Percentiles rank a stretch among this genome's conserved stretches.
phyloP scores from a whole-genome alignment of 2,888 invertebrate genomes.

The Amphipoea lucens region DNA sequence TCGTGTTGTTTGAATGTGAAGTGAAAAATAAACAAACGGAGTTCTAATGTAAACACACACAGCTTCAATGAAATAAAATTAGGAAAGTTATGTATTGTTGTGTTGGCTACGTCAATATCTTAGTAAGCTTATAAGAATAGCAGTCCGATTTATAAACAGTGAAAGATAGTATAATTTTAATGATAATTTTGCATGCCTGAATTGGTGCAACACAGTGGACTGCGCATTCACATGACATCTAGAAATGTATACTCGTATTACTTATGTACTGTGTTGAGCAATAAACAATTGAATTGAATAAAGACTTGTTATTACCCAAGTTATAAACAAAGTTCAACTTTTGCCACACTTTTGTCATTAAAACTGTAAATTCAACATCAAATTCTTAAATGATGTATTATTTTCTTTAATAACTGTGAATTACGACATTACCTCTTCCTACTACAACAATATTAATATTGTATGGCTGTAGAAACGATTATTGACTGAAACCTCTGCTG shows the following conservation, averaged over 20 bases:
- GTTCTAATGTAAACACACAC: constrained; percentile 33
- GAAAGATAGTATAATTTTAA: too few relatives aligned
- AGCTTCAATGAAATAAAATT: constrained; percentile 47
- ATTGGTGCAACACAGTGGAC: too few relatives aligned
- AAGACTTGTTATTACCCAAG: constrained; percentile 5
- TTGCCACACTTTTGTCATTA: background rate
- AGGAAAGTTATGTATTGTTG: constrained; percentile 31
- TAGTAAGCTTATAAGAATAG: constrained; percentile 21
- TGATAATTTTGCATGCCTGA: too few relatives aligned
- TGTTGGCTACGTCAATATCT: constrained; percentile 19
- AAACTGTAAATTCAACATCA: background rate
- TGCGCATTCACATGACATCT: too few relatives aligned
- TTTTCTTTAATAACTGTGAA: too few relatives aligned
- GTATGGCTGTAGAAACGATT: background rate
- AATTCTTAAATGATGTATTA: background rate
- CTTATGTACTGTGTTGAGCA: too few relatives aligned
- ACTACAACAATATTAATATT: background rate
- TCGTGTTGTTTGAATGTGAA: constrained; percentile 14
- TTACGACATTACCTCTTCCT: too few relatives aligned
- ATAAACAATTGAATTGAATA: too few relatives aligned
- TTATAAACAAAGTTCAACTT: background rate
- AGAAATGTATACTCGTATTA: too few relatives aligned
- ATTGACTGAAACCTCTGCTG: background rate
- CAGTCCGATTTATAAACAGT: background rate
- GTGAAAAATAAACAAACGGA: constrained; percentile 22